Conservation (phyloP, 2,888 invertebrate genomes). For the Podabrus alpinus region DNA sequence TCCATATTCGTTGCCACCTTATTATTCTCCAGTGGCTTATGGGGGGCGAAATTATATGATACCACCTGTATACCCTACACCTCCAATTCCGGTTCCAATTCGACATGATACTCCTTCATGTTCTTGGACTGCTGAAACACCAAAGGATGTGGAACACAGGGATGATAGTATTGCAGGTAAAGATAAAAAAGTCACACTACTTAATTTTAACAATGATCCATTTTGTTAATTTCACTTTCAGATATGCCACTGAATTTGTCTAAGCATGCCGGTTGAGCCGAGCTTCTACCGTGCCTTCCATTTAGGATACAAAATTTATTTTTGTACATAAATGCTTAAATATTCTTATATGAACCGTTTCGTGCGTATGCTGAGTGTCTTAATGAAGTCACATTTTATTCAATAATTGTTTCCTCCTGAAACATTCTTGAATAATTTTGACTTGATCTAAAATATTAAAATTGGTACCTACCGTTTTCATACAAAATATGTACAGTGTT, state of each 20-base stretch:
- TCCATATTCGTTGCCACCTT: conserved; percentile 49
- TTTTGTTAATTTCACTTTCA: conserved; percentile 57
- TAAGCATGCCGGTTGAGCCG: conserved; percentile 72
- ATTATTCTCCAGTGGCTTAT: conserved; percentile 42
- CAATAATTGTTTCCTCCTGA: neutral
- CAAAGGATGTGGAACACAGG: conserved; percentile 60
- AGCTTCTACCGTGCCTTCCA: conserved; percentile 46
- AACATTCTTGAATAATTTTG: neutral
- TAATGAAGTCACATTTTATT: neutral
- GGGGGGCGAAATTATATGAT: conserved; percentile 45
- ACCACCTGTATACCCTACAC: conserved; percentile 46
- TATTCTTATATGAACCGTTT: conserved; percentile 30
- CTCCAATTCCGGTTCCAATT: conserved; percentile 58
- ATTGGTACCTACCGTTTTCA: neutral
- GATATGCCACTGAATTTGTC: conserved; percentile 90
- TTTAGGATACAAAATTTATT: conserved; percentile 35
- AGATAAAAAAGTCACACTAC: neutral
- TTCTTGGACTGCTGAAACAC: conserved; percentile 60
- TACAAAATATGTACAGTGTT: neutral
- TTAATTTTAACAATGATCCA: conserved; percentile 7
- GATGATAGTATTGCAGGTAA: conserved; percentile 65
- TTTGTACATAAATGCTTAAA: conserved; percentile 29
- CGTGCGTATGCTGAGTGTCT: conserved; percentile 7
- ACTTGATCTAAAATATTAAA: neutral
- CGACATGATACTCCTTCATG: conserved; percentile 58